phyloP scores from a whole-genome alignment of 2,888 invertebrate genomes.

The Metallyticus violacea region DNA sequence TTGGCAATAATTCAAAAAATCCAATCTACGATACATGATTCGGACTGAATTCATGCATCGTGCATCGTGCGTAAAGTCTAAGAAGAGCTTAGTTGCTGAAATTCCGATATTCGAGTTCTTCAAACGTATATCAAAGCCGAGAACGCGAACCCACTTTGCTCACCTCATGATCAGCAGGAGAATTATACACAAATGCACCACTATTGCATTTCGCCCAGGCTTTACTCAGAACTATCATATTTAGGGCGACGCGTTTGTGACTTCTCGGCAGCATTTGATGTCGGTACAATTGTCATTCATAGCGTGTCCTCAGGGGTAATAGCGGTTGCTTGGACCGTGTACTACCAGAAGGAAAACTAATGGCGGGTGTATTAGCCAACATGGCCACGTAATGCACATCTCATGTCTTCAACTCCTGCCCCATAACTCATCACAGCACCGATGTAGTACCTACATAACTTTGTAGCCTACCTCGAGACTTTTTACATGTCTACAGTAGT shows the following conservation, averaged over 20 bases:
- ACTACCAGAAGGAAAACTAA: background rate
- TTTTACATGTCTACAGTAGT: background rate
- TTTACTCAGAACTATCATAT: background rate
- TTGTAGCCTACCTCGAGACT: background rate
- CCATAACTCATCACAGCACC: background rate
- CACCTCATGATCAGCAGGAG: too few relatives aligned
- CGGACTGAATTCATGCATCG: too few relatives aligned
- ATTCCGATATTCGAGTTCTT: too few relatives aligned
- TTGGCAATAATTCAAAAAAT: too few relatives aligned
- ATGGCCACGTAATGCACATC: background rate
- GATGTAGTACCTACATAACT: background rate
- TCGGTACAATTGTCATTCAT: background rate
- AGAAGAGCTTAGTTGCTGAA: too few relatives aligned
- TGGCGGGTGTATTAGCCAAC: background rate
- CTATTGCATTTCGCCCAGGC: too few relatives aligned
- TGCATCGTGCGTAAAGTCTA: too few relatives aligned
- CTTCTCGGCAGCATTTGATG: background rate
- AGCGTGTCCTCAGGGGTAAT: background rate
- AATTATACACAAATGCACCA: too few relatives aligned
- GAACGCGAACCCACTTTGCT: too few relatives aligned
- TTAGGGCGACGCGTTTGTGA: background rate
- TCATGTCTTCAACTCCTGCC: background rate
- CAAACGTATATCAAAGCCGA: too few relatives aligned
- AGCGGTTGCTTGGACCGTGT: background rate
- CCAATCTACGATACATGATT: too few relatives aligned